Conservation (phyloP, 2,797 vertebrate species). For the Dromococcyx pavoninus region DNA sequence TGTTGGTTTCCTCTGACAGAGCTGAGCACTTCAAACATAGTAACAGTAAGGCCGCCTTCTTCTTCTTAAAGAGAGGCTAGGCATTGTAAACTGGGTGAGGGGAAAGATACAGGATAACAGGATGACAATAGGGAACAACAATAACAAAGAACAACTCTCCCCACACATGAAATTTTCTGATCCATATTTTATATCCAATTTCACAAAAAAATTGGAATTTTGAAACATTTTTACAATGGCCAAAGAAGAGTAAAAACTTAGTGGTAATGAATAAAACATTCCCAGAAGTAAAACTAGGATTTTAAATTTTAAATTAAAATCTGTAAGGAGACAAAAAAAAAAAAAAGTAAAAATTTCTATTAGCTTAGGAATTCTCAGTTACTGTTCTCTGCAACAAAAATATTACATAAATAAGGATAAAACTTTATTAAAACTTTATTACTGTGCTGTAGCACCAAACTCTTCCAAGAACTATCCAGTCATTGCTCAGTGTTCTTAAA, state of each 20-base stretch:
- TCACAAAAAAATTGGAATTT: not conserved
- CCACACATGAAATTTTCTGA: not conserved
- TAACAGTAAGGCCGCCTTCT: accelerated
- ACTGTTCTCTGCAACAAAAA: not conserved
- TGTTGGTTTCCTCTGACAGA: not conserved
- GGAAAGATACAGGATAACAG: accelerated
- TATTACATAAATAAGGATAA: not conserved
- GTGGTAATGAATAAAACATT: not conserved
- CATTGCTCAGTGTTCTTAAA: not conserved
- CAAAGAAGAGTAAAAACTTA: not conserved
- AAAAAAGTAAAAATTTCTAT: not conserved
- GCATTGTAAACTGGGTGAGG: not conserved
- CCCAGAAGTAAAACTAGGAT: not conserved
- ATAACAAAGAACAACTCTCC: accelerated
- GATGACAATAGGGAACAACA: not conserved
- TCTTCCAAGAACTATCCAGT: not conserved
- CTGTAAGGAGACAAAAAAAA: not conserved
- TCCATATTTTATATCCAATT: not conserved
- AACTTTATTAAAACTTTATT: accelerated
- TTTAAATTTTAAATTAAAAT: not conserved
- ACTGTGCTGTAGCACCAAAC: not conserved
- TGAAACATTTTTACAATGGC: not conserved
- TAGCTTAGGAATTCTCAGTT: not conserved
- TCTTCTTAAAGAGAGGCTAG: not conserved
- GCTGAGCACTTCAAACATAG: not conserved